Conservation (phyloP, 2,113 vertebrate genomes). For the Myrmecobius fasciatus region DNA sequence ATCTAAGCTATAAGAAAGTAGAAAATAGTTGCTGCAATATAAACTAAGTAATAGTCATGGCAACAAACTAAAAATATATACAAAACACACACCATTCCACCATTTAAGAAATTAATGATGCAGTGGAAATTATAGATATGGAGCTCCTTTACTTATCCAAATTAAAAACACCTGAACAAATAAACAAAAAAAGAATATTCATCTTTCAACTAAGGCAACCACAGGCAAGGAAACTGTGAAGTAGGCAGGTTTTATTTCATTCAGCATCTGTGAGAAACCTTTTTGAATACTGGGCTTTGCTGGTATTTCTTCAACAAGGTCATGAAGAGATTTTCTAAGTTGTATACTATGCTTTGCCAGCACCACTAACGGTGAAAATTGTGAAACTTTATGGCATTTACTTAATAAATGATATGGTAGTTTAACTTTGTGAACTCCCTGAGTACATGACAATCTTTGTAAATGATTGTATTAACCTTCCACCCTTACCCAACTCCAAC, state of each 20-base stretch:
- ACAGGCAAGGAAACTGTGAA: not conserved
- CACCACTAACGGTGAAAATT: not conserved
- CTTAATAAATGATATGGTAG: not conserved
- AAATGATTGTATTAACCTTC: not conserved
- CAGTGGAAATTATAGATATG: not conserved
- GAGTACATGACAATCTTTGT: not conserved
- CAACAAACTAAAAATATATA: not conserved
- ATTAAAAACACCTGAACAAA: not conserved
- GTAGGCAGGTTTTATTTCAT: not conserved
- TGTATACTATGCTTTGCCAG: not conserved
- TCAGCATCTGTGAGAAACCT: not conserved
- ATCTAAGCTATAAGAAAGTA: not conserved
- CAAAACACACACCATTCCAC: not conserved
- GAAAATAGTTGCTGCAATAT: not conserved
- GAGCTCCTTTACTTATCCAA: not conserved
- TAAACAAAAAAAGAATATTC: not conserved
- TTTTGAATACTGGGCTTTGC: not conserved
- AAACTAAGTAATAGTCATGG: not conserved
- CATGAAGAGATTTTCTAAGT: not conserved
- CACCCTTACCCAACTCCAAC: rapidly evolving
- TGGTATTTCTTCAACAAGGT: not conserved
- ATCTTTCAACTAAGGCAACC: not conserved
- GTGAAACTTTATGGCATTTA: not conserved
- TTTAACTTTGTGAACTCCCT: not conserved
- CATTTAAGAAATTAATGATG: not conserved